Evolutionary conservation across 23 tunicate species (phyloP).

Genomic region (Diplosoma virens): DNA sequence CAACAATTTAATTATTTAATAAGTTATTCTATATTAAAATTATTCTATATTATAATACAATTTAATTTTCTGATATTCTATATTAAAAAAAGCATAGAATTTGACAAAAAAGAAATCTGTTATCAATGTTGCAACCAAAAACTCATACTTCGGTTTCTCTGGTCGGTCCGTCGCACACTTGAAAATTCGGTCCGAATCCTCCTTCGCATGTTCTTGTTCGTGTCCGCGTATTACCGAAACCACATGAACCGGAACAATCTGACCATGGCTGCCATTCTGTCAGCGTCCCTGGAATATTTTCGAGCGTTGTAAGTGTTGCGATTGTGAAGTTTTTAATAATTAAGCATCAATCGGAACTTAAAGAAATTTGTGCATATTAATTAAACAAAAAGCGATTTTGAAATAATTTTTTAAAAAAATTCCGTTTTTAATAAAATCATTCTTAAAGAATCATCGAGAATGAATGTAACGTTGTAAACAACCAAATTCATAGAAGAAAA

Average conservation of each 20-base stretch:
- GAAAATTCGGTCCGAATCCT: constrained; percentile 46
- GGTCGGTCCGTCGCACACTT: constrained; percentile 20
- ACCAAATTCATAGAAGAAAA: no score
- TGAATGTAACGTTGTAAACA: no score
- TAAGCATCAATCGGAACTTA: no score
- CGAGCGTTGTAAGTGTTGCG: background rate
- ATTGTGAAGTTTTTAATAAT: background rate
- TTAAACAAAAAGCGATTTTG: background rate
- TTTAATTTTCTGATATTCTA: no score
- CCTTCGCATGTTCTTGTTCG: constrained; percentile 49
- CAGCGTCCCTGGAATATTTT: constrained; percentile 54
- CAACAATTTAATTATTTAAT: no score
- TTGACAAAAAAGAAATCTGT: no score
- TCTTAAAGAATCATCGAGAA: no score
- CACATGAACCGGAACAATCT: constrained; percentile 57
- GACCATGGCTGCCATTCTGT: constrained; percentile 51
- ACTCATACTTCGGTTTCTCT: constrained; percentile 50
- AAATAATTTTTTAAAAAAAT: background rate
- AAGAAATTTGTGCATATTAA: background rate
- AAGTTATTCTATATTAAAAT: no score
- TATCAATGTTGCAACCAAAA: no score
- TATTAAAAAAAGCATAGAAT: no score
- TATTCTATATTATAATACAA: no score
- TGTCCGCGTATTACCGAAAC: constrained; percentile 31
- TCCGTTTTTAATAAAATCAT: background rate